Evolutionary conservation across 1,140 invertebrate species (phyloP).

Genomic region (Eumaeus atala): DNA sequence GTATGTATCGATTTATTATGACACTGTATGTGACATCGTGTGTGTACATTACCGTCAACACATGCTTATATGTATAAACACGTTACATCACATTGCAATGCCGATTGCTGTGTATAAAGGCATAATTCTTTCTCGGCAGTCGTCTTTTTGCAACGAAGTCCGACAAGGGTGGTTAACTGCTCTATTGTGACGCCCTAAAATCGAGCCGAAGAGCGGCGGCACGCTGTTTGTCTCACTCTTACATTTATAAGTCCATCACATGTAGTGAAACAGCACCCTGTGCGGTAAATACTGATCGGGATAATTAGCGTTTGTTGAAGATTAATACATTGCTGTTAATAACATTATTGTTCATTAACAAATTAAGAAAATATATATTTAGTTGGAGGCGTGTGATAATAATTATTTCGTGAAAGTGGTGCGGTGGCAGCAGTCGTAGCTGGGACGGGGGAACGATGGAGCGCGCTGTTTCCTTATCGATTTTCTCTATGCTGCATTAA

Average conservation of each 20-base stretch:
- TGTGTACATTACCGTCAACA: too few relatives aligned
- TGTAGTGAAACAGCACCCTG: slow-evolving; percentile 35
- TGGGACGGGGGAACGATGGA: slow-evolving; percentile 41
- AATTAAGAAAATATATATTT: slow-evolving; percentile 14
- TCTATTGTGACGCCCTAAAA: slow-evolving; percentile 41
- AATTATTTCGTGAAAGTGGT: slow-evolving; percentile 39
- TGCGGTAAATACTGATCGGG: slow-evolving; percentile 31
- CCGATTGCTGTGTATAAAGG: not conserved
- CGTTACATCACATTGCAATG: not conserved
- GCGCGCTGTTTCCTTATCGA: slow-evolving; percentile 66
- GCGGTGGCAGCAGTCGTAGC: slow-evolving; percentile 38
- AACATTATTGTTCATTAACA: slow-evolving; percentile 9
- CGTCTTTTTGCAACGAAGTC: slow-evolving; percentile 10
- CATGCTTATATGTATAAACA: not conserved
- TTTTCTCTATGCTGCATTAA: slow-evolving; percentile 71
- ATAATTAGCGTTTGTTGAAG: slow-evolving; percentile 33
- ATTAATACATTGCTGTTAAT: slow-evolving; percentile 24
- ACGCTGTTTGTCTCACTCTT: slow-evolving; percentile 44
- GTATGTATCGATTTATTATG: too few relatives aligned
- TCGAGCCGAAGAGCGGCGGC: slow-evolving; percentile 27
- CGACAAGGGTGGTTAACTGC: slow-evolving; percentile 21
- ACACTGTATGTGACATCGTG: too few relatives aligned
- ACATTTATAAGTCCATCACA: slow-evolving; percentile 29
- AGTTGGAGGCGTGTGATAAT: slow-evolving; percentile 20
- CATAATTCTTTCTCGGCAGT: slow-evolving; percentile 3